Evolutionary conservation across 2,113 vertebrate genomes (phyloP).

Genomic region (Cyphomyrus discorhynchus): DNA sequence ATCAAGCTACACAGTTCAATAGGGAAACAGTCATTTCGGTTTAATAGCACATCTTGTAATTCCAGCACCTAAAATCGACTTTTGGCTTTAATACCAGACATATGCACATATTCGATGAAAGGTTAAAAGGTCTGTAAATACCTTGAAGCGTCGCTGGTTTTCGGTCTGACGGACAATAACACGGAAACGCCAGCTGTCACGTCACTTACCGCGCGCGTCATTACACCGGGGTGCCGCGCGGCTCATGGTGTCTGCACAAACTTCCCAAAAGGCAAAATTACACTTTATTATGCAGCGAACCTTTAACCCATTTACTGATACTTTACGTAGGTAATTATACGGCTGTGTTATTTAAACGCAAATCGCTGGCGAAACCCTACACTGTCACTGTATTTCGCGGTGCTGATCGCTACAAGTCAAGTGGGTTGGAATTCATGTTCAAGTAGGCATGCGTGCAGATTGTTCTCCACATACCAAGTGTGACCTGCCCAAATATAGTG

Average conservation of each 20-base stretch:
- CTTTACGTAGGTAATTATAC: not conserved
- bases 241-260: not conserved
- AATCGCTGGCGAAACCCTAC: not conserved
- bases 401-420: not conserved
- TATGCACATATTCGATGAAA: not conserved
- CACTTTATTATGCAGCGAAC: not conserved
- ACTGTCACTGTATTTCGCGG: not conserved
- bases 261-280: not conserved
- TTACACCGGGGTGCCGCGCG: not conserved
- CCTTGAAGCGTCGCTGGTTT: not conserved
- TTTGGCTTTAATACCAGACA: not conserved
- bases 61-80: not conserved
- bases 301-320: not conserved
- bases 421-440: not conserved
- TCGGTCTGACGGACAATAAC: not conserved
- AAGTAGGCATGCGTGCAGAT: not conserved
- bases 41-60: not conserved
- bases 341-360: not conserved
- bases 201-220: not conserved
- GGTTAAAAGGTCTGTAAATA: not conserved
- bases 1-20: not conserved
- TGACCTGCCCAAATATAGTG: conserved; percentile 7
- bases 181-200: not conserved
- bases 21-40: not conserved
- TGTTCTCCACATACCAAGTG: not conserved